Evolutionary conservation across 2,888 invertebrate genomes (phyloP), one percentile per base, ranked within the genome.

Genomic region (Zelleria hepariella): DNA sequence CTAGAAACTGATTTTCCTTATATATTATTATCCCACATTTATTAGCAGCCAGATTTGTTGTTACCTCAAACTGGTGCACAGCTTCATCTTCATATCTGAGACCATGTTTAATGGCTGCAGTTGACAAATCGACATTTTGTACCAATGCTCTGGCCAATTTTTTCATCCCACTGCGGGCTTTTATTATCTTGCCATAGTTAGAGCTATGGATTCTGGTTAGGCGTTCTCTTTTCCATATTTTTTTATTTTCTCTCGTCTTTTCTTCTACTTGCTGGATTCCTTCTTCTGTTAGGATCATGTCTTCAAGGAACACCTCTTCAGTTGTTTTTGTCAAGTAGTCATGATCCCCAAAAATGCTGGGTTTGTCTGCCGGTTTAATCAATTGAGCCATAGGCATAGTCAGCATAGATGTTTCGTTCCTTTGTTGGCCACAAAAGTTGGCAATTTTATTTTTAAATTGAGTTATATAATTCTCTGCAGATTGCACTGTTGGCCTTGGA

Each of bases 81-180:
- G 53, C 53, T 21, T 53, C 53, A 53, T 53, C 53, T 53, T 53
- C 53, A 24, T 53, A 53, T 21, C 23, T 53, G 15, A 53, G 7
- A 6, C 53, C 53, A 53, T 53, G 23, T 53, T 24, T 53, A 10
- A 53, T 53, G 21, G 53, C n/a, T 53, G 53, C 10, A 7, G 53
- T 53, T 21, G 23, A 53, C 21, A 53, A 20, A 23, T 53, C 53
- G 20, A 21, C n/a, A 53, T 23, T 21, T 53, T 53, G 20, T 2
- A 53, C 53, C 23, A 53, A 21, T 20, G 3, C n/a, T 10, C 6
- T 21, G 5, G 53, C 53, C n/a, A 53, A 6, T 53, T 53, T 53
- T 53, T 53, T 7, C 32, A 32, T 32, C 18, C n/a, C 7, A 27
- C 18, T 26, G 23, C 10, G 10, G 8, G 25, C 15, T 25, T 54